Evolutionary conservation across 2,797 vertebrate genomes (phyloP), one percentile per base, ranked within the genome.

Genomic region (Cichlasoma orientale): DNA sequence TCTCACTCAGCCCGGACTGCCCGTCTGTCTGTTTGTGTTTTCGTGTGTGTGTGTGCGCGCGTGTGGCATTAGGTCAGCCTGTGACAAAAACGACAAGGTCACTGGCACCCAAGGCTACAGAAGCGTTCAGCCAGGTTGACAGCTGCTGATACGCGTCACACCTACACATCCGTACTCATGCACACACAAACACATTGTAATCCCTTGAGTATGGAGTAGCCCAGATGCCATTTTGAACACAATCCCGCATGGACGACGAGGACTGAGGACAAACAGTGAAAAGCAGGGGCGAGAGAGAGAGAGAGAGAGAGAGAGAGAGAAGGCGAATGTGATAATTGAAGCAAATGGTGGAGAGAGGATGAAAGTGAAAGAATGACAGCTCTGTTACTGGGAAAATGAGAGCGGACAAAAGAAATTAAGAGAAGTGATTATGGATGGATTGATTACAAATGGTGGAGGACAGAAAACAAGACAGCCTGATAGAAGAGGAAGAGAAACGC

Each of bases 31-130:
- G 44, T 66, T 38, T 52, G 76, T 12, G 27, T 56, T 13, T 56
- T 12, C 13, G 38, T 38, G 10, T 38, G 38, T 41, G 38, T 13
- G 38, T 13, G 38, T 1, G 11, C 2, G 47, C 55, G 44, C 38
- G 73, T 21, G 77, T 72, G 76, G 21, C 74, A 74, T 86, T 61
- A 77, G 79, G 77, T 87, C 74, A 74, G 19, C 7, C 54, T 70
- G 11, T 83, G 56, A 79, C 75, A 87, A 80, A 31, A n/a, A 57
- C 78, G 47, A 41, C 89, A 92, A 93, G 89, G 92, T 90, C 88
- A 82, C 2, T 10, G 69, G 23, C 74, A 68, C 69, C 54, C 66
- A 77, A 52, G 72, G 71, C 71, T 56, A 50, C 27, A 56, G 21
- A 36, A 52, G 73, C 33, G 54, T 77, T 61, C 36, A n/a, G 74